Percentiles rank a stretch among this genome's conserved stretches.
Conservation (phyloP, 2,888 invertebrate genomes). For the Keiferia lycopersicella region DNA sequence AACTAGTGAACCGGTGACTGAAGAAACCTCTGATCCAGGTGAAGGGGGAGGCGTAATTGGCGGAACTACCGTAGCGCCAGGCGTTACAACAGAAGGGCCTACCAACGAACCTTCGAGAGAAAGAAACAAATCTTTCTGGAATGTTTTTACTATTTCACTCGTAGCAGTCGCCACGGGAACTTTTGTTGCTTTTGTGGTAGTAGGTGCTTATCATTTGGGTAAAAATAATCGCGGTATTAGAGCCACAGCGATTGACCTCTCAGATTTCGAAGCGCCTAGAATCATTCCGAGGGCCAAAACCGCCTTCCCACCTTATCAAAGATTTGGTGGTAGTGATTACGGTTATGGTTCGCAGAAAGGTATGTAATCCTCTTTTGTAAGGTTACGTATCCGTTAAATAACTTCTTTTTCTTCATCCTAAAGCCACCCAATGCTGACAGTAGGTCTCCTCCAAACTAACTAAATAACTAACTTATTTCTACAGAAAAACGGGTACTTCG, state of each 20-base stretch:
- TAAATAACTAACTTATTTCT: no score
- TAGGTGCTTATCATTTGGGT: slow-evolving; percentile 44
- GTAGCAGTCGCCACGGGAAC: slow-evolving; percentile 37
- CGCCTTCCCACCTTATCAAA: slow-evolving; percentile 9
- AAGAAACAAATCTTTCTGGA: slow-evolving; percentile 38
- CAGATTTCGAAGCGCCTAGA: slow-evolving; percentile 37
- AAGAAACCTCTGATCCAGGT: background rate
- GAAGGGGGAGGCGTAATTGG: background rate
- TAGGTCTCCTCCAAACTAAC: no score
- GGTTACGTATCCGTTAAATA: no score
- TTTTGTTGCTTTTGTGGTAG: slow-evolving; percentile 35
- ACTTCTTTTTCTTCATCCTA: no score
- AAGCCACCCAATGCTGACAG: no score
- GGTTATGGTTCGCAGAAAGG: background rate
- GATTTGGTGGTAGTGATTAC: slow-evolving; percentile 22
- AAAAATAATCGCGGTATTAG: slow-evolving; percentile 32
- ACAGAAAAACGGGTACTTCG: no score
- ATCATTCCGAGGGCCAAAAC: slow-evolving; percentile 14
- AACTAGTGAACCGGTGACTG: no score
- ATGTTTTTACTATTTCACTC: slow-evolving; percentile 41
- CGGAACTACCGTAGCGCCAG: background rate
- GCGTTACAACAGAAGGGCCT: background rate
- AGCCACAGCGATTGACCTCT: slow-evolving; percentile 27
- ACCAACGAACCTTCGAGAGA: background rate
- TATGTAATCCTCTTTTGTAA: no score